phyloP scores from a whole-genome alignment of 2,797 vertebrate species.

The Geotrypetes seraphini region DNA sequence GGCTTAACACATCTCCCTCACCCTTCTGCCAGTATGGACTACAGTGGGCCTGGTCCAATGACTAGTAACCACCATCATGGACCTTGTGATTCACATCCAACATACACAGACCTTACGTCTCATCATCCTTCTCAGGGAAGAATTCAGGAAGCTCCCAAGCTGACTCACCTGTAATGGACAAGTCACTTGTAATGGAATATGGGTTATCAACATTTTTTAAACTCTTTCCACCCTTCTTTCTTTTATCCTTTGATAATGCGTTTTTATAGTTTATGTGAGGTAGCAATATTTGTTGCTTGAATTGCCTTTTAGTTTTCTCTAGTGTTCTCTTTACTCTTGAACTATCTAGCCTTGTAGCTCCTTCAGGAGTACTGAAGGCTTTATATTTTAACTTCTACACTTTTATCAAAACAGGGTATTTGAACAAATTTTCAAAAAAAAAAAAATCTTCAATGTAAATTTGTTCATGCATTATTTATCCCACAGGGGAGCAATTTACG shows the following conservation, averaged over 20 bases:
- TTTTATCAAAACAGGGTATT: conserved; percentile 96
- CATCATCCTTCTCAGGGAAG: conserved; percentile 98
- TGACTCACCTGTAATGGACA: conserved; percentile 90
- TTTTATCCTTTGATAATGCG: conserved; percentile 49
- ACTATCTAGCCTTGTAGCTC: conserved; percentile 60
- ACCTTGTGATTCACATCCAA: conserved; percentile 83
- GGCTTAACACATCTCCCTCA: conserved; percentile 87
- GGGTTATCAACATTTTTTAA: conserved; percentile 36
- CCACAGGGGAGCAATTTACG: conserved; percentile 75
- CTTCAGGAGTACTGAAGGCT: conserved; percentile 62
- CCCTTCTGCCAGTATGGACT: conserved; percentile 84
- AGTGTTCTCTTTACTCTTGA: conserved; percentile 66
- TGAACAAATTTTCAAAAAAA: conserved; percentile 79
- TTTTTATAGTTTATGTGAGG: conserved; percentile 86
- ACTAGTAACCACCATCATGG: conserved; percentile 85
- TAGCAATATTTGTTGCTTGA: conserved; percentile 85
- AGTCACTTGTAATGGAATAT: conserved; percentile 28
- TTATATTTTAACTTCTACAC: conserved; percentile 58
- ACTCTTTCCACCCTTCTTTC: conserved; percentile 12
- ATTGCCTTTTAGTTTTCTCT: conserved; percentile 72
- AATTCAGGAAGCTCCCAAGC: conserved; percentile 98
- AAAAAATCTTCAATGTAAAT: conserved; percentile 80
- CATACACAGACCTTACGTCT: conserved; percentile 92
- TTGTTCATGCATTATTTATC: conserved; percentile 83
- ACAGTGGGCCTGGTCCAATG: conserved; percentile 82